Conservation (phyloP, 2,113 vertebrate species). For the Hemiscyllium ocellatum region DNA sequence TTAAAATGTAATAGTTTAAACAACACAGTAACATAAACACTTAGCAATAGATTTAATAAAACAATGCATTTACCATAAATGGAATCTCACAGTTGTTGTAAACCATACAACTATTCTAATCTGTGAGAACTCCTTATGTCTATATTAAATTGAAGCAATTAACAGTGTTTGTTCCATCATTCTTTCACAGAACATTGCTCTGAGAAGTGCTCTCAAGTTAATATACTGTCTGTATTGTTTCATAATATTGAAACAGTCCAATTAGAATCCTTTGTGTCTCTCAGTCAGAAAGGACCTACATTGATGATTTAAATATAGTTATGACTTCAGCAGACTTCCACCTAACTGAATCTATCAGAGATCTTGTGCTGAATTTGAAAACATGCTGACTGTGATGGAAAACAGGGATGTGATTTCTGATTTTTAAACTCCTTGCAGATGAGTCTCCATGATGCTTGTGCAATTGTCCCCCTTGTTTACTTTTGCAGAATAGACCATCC, state of each 20-base stretch:
- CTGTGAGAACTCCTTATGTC: neutral
- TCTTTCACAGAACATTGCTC: neutral
- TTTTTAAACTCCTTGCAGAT: neutral
- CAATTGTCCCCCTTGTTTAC: neutral
- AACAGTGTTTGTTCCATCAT: neutral
- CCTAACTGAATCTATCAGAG: neutral
- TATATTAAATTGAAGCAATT: neutral
- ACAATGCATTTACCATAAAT: neutral
- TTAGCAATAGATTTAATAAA: neutral
- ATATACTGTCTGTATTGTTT: neutral
- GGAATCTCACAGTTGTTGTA: neutral
- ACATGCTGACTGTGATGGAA: neutral
- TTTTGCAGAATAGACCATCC: neutral
- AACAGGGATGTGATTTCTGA: neutral
- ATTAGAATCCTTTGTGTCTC: neutral
- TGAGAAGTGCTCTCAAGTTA: neutral
- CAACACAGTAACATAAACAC: neutral
- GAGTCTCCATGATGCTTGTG: neutral
- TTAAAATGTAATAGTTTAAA: neutral
- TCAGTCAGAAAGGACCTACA: neutral
- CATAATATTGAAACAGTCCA: neutral
- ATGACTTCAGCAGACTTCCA: neutral
- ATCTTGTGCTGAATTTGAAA: neutral
- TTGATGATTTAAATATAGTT: neutral
- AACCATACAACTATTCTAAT: neutral